These are phyloP conservation scores for Protophormia terraenovae DNA, from an alignment of 2,888 invertebrate species.

Conservation along the genomic window DNA sequence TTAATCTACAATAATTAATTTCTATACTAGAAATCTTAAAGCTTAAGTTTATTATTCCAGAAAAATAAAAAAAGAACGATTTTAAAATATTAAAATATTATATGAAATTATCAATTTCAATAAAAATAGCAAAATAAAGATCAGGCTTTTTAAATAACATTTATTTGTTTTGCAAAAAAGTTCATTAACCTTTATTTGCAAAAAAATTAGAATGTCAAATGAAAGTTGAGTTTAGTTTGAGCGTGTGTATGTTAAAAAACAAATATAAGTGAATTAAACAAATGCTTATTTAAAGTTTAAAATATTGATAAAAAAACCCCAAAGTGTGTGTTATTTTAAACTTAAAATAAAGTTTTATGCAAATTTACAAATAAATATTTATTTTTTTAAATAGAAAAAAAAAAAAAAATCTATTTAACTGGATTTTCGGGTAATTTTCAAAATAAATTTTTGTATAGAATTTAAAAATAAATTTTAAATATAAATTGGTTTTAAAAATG, in stretches of 20 bases:
- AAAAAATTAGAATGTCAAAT: slow-evolving; percentile 46
- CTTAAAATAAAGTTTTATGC: background rate
- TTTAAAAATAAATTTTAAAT: too few species aligned
- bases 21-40: background rate
- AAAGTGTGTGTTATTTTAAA: background rate
- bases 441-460: background rate
- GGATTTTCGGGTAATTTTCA: background rate
- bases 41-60: too few species aligned
- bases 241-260: background rate
- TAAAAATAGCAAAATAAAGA: slow-evolving; percentile 19
- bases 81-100: too few species aligned
- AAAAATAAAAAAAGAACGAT: too few species aligned
- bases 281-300: background rate
- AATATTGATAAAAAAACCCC: background rate
- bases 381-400: background rate
- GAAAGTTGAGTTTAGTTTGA: slow-evolving; percentile 22
- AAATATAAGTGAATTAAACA: background rate
- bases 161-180: slow-evolving; percentile 6
- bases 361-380: background rate
- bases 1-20: background rate
- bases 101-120: background rate
- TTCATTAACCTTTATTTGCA: slow-evolving; percentile 18
- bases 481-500: background rate
- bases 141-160: background rate
- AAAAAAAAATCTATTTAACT: background rate